These are phyloP conservation scores for Uria aalge DNA, from an alignment of 2,113 vertebrate species.

Conservation along the genomic window DNA sequence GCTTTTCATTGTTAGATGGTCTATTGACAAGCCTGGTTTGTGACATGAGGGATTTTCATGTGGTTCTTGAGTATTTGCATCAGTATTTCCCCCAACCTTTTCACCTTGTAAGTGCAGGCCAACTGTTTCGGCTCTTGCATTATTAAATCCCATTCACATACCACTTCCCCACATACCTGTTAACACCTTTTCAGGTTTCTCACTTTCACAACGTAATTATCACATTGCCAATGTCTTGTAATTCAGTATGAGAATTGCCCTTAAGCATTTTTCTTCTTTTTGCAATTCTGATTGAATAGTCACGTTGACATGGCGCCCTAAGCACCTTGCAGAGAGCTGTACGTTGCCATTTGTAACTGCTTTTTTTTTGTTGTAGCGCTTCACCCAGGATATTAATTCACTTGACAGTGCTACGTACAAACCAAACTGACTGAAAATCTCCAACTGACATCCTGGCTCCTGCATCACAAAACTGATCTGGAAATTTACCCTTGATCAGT, in stretches of 20 bases:
- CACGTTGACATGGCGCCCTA: fast-evolving
- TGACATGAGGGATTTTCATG: neutral
- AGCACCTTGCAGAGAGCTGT: neutral
- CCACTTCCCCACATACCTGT: neutral
- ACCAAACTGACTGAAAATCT: neutral
- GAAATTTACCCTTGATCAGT: neutral
- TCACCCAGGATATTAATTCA: neutral
- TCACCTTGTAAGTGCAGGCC: neutral
- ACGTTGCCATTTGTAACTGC: neutral
- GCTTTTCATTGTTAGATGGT: neutral
- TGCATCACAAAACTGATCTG: neutral
- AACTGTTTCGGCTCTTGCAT: neutral
- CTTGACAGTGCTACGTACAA: fast-evolving
- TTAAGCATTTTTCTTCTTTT: neutral
- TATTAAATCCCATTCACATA: neutral
- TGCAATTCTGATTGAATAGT: neutral
- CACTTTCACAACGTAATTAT: neutral
- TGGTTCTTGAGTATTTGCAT: neutral
- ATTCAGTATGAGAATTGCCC: neutral
- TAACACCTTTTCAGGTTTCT: neutral
- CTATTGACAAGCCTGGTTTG: neutral
- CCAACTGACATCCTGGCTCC: neutral
- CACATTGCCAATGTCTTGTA: neutral
- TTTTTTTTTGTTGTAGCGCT: neutral
- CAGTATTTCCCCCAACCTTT: neutral